A percentile compares a stretch with the other conserved stretches of the same genome.
phyloP scores from a whole-genome alignment of 2,113 vertebrate species.

The Notechis scutatus region DNA sequence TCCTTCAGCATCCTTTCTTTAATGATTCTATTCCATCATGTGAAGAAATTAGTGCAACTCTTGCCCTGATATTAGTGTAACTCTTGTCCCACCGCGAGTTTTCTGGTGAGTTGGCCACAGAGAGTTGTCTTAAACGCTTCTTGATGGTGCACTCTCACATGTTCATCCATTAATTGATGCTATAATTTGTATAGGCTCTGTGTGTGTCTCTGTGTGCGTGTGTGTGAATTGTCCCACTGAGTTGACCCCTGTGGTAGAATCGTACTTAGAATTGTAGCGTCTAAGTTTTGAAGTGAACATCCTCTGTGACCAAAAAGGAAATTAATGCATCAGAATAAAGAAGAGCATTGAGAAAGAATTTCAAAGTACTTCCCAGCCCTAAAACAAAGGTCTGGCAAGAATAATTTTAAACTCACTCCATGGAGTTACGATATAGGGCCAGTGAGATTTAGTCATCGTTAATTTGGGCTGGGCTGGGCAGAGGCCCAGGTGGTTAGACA shows the following conservation, averaged over 20 bases:
- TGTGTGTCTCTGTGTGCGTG: background rate
- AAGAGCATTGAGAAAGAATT: constrained; percentile 65
- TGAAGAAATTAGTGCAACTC: background rate
- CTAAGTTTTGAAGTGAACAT: constrained; percentile 41
- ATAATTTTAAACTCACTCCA: constrained; percentile 1
- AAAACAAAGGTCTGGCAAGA: constrained; percentile 26
- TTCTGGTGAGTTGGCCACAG: background rate
- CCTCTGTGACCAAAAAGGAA: constrained; percentile 44
- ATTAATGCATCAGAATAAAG: constrained; percentile 56
- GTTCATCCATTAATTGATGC: constrained; percentile 24
- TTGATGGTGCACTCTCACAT: constrained; percentile 30
- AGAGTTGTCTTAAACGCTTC: background rate
- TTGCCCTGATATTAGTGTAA: background rate
- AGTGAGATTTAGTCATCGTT: background rate
- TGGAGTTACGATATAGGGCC: background rate
- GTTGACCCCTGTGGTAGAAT: constrained; percentile 47
- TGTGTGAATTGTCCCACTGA: constrained; percentile 26
- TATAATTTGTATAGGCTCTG: background rate
- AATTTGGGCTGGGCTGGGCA: background rate
- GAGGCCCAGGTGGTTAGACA: background rate
- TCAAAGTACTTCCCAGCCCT: background rate
- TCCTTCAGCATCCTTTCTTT: background rate
- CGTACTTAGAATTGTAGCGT: constrained; percentile 51
- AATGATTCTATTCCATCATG: background rate
- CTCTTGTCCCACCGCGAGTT: too few species aligned